phyloP scores from a whole-genome alignment of 2,113 vertebrate genomes.

The Serilophus lunatus region DNA sequence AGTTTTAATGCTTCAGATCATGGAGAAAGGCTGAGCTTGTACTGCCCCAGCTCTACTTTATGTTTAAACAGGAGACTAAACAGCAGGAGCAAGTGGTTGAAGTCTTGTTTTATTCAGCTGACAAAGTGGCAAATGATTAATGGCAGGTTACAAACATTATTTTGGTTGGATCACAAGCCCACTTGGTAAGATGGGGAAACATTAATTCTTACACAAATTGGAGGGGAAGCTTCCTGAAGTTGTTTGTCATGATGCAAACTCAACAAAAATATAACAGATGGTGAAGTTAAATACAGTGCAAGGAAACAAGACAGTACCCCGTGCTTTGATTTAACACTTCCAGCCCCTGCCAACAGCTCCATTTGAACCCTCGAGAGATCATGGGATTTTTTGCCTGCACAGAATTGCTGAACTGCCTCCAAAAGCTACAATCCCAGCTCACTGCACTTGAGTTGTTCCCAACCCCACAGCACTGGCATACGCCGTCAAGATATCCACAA shows the following conservation, averaged over 20 bases:
- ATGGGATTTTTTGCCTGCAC: neutral
- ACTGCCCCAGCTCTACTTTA: neutral
- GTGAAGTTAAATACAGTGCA: constrained; percentile 50
- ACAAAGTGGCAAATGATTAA: constrained; percentile 62
- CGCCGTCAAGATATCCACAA: constrained; percentile 86
- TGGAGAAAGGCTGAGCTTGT: neutral
- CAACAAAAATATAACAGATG: constrained; percentile 51
- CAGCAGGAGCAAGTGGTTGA: neutral
- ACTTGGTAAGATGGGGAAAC: constrained; percentile 70
- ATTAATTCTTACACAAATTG: constrained; percentile 53
- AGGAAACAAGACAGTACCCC: constrained; percentile 1
- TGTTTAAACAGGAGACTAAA: neutral
- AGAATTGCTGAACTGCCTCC: neutral
- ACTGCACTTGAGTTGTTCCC: constrained; percentile 86
- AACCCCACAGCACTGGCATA: constrained; percentile 92
- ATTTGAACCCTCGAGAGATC: neutral
- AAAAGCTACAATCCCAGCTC: neutral
- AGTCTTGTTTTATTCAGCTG: constrained; percentile 74
- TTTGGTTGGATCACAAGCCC: constrained; percentile 68
- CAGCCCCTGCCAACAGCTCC: neutral
- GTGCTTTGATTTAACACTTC: neutral
- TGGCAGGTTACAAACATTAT: constrained; percentile 70
- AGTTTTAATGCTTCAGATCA: neutral
- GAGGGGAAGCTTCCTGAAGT: constrained; percentile 55
- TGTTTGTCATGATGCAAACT: constrained; percentile 51